These are phyloP conservation scores for Goniozus legneri DNA, from an alignment of 1,140 invertebrate genomes.

Conservation along the genomic window DNA sequence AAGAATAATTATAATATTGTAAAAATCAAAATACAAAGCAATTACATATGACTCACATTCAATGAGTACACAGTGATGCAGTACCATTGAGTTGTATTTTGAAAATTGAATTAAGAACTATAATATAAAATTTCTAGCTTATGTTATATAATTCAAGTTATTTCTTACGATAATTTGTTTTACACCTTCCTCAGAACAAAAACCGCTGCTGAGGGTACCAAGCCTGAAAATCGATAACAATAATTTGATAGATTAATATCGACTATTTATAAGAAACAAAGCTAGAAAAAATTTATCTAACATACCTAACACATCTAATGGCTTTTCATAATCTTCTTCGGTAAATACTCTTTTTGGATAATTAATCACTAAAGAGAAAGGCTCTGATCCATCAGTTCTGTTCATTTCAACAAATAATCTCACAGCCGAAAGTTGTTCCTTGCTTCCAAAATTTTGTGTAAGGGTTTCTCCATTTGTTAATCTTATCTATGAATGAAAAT, in stretches of 20 bases:
- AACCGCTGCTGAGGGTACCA: constrained; percentile 75
- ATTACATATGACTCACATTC: too few species aligned
- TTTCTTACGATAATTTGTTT: too few species aligned
- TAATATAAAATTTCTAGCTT: neutral
- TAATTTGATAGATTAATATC: constrained; percentile 20
- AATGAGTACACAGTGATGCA: too few species aligned
- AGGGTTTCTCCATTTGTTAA: constrained; percentile 68
- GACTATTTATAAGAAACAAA: constrained; percentile 7
- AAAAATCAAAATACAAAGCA: too few species aligned
- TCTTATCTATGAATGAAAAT: constrained; percentile 47
- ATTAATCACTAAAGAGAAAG: constrained; percentile 78
- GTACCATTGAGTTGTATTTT: too few species aligned
- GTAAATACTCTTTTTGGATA: constrained; percentile 84
- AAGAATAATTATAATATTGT: too few species aligned
- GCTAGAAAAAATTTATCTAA: constrained; percentile 1
- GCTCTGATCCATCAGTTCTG: constrained; percentile 60
- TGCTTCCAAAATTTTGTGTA: constrained; percentile 75
- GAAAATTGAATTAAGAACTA: neutral
- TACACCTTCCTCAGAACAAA: constrained; percentile 63
- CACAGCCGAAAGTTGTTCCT: constrained; percentile 87
- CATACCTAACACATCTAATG: constrained; percentile 74
- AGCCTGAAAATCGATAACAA: constrained; percentile 58
- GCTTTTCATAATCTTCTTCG: constrained; percentile 84
- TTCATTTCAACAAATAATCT: constrained; percentile 80
- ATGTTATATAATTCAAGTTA: neutral